phyloP scores from a whole-genome alignment of 2,113 vertebrate genomes.

The Mastomys natalensis region DNA sequence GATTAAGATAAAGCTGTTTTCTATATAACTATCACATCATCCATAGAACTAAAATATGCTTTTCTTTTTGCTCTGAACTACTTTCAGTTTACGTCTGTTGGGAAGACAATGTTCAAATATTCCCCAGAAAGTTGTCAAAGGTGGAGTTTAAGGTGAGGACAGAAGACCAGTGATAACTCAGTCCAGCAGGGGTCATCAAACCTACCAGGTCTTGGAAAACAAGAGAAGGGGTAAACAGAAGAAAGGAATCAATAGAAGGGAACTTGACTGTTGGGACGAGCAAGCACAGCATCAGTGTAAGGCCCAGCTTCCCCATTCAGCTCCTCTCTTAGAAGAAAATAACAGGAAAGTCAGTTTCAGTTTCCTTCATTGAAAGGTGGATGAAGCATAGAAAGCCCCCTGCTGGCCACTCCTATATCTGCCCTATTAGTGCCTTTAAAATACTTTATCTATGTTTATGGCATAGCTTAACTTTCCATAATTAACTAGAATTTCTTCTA shows the following conservation, averaged over 20 bases:
- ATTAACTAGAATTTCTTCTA: neutral
- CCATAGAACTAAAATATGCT: neutral
- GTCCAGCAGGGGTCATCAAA: no score
- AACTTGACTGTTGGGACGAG: neutral
- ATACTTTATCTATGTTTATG: neutral
- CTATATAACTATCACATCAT: neutral
- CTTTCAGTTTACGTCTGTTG: neutral
- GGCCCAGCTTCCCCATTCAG: neutral
- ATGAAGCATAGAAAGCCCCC: conserved; percentile 29
- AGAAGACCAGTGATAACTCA: neutral
- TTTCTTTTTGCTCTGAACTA: neutral
- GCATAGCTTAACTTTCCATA: conserved; percentile 1
- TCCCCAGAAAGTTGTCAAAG: neutral
- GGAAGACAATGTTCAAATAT: neutral
- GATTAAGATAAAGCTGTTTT: neutral
- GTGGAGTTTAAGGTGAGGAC: neutral
- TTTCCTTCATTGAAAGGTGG: neutral
- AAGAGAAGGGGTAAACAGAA: neutral
- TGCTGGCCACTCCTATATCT: conserved; percentile 62
- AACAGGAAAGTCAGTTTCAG: neutral
- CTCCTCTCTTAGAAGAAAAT: neutral
- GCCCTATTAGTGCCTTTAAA: neutral
- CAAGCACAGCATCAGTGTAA: neutral
- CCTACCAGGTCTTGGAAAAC: neutral
- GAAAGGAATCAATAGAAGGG: neutral